These are phyloP conservation scores for Phymorhynchus buccinoides DNA, from an alignment of 1,140 invertebrate species.

Conservation along the genomic window DNA sequence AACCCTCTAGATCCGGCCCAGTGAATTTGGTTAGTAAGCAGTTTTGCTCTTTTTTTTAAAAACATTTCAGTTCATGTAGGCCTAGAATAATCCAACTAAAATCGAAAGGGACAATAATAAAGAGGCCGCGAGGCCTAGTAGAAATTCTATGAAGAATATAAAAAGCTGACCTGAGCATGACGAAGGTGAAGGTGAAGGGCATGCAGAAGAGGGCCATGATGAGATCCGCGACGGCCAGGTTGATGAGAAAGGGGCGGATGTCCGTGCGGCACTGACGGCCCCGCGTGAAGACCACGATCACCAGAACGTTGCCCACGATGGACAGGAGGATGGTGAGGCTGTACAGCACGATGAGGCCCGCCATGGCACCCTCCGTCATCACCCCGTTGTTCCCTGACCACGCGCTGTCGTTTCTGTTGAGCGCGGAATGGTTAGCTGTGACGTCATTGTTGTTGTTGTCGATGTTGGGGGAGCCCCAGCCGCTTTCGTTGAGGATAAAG, in stretches of 20 bases:
- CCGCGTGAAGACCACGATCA: constrained; percentile 62
- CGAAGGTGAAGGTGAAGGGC: constrained; percentile 71
- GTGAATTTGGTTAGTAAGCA: too few relatives aligned
- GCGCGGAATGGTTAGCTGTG: not conserved
- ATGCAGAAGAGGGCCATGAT: constrained; percentile 72
- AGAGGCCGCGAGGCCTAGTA: too few relatives aligned
- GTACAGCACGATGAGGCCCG: constrained; percentile 61
- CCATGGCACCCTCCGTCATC: constrained; percentile 33
- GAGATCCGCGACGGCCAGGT: constrained; percentile 78
- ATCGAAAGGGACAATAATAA: too few relatives aligned
- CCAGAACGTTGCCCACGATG: constrained; percentile 64
- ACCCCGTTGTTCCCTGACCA: constrained; percentile 10
- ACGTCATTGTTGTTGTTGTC: constrained; percentile 23
- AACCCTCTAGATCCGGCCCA: too few relatives aligned
- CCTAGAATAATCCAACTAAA: too few relatives aligned
- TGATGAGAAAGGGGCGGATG: constrained; percentile 80
- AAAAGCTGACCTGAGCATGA: constrained; percentile 58
- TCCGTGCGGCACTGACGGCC: constrained; percentile 63
- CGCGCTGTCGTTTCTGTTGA: not conserved
- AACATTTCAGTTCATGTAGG: too few relatives aligned
- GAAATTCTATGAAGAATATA: too few relatives aligned
- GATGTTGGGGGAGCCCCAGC: not conserved
- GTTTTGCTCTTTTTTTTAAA: too few relatives aligned
- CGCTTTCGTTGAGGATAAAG: not conserved
- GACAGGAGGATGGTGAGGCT: constrained; percentile 61